A percentile compares a stretch with the other conserved stretches of the same genome.
These are phyloP conservation scores for Bos javanicus DNA, from an alignment of 2,113 vertebrate genomes.

Conservation along the genomic window DNA sequence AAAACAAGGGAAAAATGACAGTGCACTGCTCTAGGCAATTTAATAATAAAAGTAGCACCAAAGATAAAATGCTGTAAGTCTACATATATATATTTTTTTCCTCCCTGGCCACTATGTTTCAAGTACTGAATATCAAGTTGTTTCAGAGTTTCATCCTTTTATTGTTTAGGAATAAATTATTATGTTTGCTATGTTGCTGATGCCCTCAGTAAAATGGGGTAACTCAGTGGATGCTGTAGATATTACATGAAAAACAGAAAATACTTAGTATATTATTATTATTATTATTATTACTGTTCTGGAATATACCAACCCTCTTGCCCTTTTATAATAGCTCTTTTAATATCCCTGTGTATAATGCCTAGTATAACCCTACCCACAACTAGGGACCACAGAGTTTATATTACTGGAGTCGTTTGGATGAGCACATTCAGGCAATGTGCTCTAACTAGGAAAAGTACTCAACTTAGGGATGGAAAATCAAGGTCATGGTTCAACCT, in stretches of 20 bases:
- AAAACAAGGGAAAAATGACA: background rate
- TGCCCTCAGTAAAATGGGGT: background rate
- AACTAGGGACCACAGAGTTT: background rate
- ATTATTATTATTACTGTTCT: background rate
- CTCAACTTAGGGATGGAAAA: background rate
- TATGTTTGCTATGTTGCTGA: background rate
- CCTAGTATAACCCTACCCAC: background rate
- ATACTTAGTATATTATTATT: background rate
- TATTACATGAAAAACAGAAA: background rate
- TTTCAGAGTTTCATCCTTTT: background rate
- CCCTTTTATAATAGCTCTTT: background rate
- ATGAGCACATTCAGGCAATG: background rate
- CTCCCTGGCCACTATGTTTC: background rate
- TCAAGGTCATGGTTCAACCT: background rate
- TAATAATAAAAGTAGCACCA: background rate
- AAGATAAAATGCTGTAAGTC: background rate
- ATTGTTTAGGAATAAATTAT: background rate
- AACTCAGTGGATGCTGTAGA: background rate
- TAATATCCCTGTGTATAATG: background rate
- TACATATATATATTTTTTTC: background rate
- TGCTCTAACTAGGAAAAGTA: background rate
- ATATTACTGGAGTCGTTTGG: background rate
- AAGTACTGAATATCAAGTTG: constrained; percentile 28
- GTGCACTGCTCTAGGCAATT: background rate
- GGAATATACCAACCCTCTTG: background rate